Percentiles rank a stretch among this genome's conserved stretches.
phyloP scores from a whole-genome alignment of 2,888 invertebrate genomes.

The Campoletis raptor region DNA sequence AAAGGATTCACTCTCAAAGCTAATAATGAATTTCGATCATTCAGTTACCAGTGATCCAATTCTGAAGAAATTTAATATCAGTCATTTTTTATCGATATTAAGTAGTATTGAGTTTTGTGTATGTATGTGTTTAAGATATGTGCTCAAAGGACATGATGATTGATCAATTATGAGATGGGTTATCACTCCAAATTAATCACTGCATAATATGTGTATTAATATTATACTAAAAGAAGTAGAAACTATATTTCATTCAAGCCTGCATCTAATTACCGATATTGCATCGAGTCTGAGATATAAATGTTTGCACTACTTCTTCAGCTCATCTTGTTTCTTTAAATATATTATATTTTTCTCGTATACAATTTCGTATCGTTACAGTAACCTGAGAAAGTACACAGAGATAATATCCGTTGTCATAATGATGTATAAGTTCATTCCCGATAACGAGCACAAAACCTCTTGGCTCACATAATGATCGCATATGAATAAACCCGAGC shows the following conservation, averaged over 20 bases:
- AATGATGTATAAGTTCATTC: slow-evolving; percentile 53
- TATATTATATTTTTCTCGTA: slow-evolving; percentile 39
- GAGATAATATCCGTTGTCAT: slow-evolving; percentile 58
- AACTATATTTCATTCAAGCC: not conserved
- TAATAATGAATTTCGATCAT: slow-evolving; percentile 41
- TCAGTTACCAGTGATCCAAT: slow-evolving; percentile 10
- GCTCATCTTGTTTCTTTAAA: slow-evolving; percentile 9
- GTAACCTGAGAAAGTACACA: slow-evolving; percentile 45
- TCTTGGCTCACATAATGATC: slow-evolving; percentile 37
- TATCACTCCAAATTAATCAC: not conserved
- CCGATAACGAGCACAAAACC: slow-evolving; percentile 53
- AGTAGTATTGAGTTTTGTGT: not conserved
- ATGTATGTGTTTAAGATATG: not conserved
- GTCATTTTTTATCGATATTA: not conserved
- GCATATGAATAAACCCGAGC: slow-evolving; percentile 1
- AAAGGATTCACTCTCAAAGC: slow-evolving; percentile 16
- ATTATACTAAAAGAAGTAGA: not conserved
- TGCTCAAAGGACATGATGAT: not conserved
- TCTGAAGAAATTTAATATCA: slow-evolving; percentile 1
- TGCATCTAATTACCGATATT: not conserved
- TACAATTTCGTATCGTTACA: slow-evolving; percentile 4
- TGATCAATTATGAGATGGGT: not conserved
- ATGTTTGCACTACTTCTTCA: slow-evolving; percentile 43
- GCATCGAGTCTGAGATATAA: slow-evolving; percentile 34
- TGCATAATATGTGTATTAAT: not conserved